Base-by-base conservation (phyloP, 2,888 invertebrate genomes). In the Nemotelus pantherinus region DNA sequence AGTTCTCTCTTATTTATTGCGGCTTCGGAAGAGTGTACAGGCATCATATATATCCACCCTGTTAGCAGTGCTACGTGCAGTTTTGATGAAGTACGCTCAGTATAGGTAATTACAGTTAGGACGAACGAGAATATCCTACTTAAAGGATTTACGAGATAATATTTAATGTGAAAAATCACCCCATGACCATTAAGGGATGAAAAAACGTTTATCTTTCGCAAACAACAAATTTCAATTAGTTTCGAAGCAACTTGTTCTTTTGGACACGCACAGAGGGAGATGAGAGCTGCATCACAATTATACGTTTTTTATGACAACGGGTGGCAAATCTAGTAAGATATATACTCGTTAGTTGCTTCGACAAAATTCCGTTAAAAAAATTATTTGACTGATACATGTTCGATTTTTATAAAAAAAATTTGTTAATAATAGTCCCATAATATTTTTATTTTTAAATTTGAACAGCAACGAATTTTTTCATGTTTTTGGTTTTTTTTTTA, bases 131-230 rank as follows among this genome's bases (percentile, higher is more conserved):
- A 67, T 74, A 77, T 67, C 67, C 67, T 58, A 50, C 74, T 58
- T 45, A 50, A 63, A 77, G 77, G 78, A 78, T 78, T 78, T 78
- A 25, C 57, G 67, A 74, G 74, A 67, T 78, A 77, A 77, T 77
- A 78, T 72, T 78, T 78, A 72, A 78, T 63, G 67, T 78, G 78
- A 78, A 78, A 78, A 78, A 78, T 78, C 77, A 78, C 77, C 77
- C 67, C 39, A 25, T 45, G 68, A 77, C 50, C 57, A n/a, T 70
- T 44, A 43, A 68, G 45, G 48, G 50, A n/a, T 10, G 44, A 10
- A 10, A 9, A 60, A 48, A 63, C 48, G 58, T 78, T 78, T 63
- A 63, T 65, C 53, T 72, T 57, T 53, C n/a, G 50, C 72, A 25
- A 53, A 76, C 76, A 76, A 71, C 71, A 76, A 76, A 71, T 76